Evolutionary conservation across 2,797 vertebrate genomes (phyloP).

Genomic region (Fistularia tabacaria): DNA sequence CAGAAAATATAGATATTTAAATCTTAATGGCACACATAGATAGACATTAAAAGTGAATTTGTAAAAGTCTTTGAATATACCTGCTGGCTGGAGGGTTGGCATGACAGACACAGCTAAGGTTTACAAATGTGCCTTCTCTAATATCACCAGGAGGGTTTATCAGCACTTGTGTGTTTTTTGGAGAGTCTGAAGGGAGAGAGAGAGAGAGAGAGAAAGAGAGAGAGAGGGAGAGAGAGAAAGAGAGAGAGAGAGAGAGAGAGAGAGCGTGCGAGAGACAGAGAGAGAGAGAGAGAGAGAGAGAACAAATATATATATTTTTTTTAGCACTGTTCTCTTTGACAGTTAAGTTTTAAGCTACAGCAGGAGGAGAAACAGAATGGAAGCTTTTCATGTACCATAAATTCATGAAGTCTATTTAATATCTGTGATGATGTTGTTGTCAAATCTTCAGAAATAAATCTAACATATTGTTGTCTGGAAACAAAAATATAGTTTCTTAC

Average conservation of each 20-base stretch:
- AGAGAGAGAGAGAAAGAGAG: not conserved
- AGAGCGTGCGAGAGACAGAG: too few relatives aligned
- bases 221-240: not conserved
- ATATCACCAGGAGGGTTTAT: conserved; percentile 68
- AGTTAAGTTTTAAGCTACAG: too few relatives aligned
- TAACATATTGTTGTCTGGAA: too few relatives aligned
- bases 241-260: not conserved
- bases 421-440: too few relatives aligned
- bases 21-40: not conserved
- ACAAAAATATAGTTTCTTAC: too few relatives aligned
- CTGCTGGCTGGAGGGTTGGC: conserved; percentile 69
- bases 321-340: too few relatives aligned
- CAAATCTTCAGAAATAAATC: too few relatives aligned
- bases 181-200: conserved; percentile 57
- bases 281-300: not conserved
- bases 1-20: not conserved
- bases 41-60: not conserved
- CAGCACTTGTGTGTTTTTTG: conserved; percentile 70
- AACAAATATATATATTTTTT: too few relatives aligned
- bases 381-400: too few relatives aligned
- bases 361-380: too few relatives aligned
- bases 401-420: too few relatives aligned
- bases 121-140: conserved; percentile 69
- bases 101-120: conserved; percentile 68
- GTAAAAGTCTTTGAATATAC: conserved; percentile 18